A percentile compares a stretch with the other conserved stretches of the same genome.
Evolutionary conservation across 2,113 vertebrate genomes (phyloP).

Genomic region (Galbula dea): DNA sequence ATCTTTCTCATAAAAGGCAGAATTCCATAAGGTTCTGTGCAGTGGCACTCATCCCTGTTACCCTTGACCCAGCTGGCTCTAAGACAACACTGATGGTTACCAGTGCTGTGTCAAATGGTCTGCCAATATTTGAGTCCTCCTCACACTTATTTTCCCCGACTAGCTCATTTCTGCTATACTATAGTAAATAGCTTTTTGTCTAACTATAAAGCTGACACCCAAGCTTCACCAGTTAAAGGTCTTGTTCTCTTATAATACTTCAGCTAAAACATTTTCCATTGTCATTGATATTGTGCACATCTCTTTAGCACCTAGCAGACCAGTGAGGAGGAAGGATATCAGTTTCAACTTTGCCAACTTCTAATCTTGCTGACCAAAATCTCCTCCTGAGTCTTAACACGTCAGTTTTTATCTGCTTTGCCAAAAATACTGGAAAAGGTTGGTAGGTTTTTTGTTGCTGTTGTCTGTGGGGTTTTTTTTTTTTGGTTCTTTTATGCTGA

Average conservation of each 20-base stretch:
- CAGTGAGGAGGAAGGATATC: not conserved
- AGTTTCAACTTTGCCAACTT: not conserved
- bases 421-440: not conserved
- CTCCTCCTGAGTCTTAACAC: not conserved
- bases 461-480: not conserved
- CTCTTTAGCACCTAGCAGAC: not conserved
- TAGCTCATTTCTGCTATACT: not conserved
- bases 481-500: not conserved
- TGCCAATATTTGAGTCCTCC: accelerated
- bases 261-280: not conserved
- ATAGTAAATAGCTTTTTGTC: not conserved
- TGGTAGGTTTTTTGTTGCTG: not conserved
- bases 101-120: not conserved
- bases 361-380: not conserved
- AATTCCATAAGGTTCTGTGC: not conserved
- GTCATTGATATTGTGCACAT: not conserved
- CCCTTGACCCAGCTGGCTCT: not conserved
- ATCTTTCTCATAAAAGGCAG: not conserved
- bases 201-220: not conserved
- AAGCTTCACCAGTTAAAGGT: not conserved
- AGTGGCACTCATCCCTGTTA: not conserved
- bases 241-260: not conserved
- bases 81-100: not conserved
- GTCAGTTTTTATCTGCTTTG: not conserved
- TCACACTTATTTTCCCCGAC: not conserved